Conservation (phyloP, 2,797 vertebrate species). For the Cryptoblepharus egeriae region DNA sequence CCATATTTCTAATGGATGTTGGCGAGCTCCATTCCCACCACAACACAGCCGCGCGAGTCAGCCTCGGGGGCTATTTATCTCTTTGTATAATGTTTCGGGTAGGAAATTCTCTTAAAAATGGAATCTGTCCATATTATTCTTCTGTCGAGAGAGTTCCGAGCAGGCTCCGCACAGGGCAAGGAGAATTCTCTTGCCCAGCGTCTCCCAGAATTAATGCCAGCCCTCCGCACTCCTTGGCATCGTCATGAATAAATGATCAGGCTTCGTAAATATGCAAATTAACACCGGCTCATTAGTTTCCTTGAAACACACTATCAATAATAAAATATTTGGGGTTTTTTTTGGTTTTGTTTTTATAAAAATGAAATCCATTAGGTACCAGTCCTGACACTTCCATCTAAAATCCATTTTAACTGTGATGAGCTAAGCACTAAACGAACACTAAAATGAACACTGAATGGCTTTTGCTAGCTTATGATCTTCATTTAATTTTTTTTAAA, state of each 20-base stretch:
- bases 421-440: slow-evolving; percentile 6
- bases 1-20: not conserved
- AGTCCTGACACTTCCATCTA: not conserved
- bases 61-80: slow-evolving; percentile 29
- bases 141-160: slow-evolving; percentile 31
- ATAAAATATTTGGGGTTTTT: slow-evolving; percentile 56
- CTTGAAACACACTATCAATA: slow-evolving; percentile 67
- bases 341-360: slow-evolving; percentile 7
- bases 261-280: slow-evolving; percentile 62
- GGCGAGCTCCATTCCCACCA: not conserved
- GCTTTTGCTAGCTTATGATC: not conserved
- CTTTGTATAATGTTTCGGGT: slow-evolving; percentile 29
- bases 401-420: slow-evolving; percentile 24
- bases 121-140: slow-evolving; percentile 43
- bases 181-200: slow-evolving; percentile 1
- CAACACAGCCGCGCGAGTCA: slow-evolving; percentile 4
- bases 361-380: slow-evolving; percentile 58
- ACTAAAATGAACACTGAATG: not conserved
- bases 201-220: slow-evolving; percentile 46
- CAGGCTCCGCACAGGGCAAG: not conserved
- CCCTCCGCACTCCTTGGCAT: slow-evolving; percentile 41
- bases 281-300: slow-evolving; percentile 61
- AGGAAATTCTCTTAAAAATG: slow-evolving; percentile 12
- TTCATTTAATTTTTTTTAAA: slow-evolving; percentile 14
- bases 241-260: slow-evolving; percentile 63